A percentile compares a stretch with the other conserved stretches of the same genome.
Conservation (phyloP, 2,113 vertebrate species). For the Tenebrosternarchus preto region DNA sequence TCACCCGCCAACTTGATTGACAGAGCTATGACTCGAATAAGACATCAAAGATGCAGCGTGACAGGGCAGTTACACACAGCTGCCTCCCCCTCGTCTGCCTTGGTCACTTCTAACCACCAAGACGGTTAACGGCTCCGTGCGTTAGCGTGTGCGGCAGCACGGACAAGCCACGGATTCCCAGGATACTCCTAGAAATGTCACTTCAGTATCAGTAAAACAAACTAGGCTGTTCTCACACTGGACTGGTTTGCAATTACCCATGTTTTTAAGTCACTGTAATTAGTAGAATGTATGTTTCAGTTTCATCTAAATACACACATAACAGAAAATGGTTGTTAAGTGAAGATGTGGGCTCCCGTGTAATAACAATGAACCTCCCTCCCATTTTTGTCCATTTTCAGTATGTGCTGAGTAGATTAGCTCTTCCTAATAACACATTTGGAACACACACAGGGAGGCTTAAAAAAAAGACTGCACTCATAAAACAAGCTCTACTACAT, state of each 20-base stretch:
- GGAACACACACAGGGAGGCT: no score
- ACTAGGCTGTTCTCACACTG: neutral
- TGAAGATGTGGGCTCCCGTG: no score
- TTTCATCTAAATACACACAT: no score
- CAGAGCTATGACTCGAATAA: constrained; percentile 12
- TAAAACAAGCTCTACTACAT: no score
- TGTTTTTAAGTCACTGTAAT: neutral
- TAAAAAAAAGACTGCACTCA: no score
- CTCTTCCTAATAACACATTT: no score
- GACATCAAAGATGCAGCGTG: constrained; percentile 8
- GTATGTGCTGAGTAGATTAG: no score
- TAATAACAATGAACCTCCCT: no score
- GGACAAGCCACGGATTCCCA: neutral
- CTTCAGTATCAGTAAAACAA: neutral
- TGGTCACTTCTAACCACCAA: neutral
- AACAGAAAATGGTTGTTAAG: no score
- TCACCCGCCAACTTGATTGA: constrained; percentile 29
- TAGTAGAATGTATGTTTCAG: no score
- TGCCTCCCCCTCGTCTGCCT: neutral
- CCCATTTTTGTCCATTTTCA: no score
- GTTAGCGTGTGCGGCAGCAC: neutral
- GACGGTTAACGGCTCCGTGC: neutral
- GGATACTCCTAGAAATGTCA: neutral
- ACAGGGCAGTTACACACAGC: neutral
- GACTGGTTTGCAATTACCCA: neutral